These are phyloP conservation scores for Dipus sagitta DNA, from an alignment of 2,797 vertebrate species.

Conservation along the genomic window DNA sequence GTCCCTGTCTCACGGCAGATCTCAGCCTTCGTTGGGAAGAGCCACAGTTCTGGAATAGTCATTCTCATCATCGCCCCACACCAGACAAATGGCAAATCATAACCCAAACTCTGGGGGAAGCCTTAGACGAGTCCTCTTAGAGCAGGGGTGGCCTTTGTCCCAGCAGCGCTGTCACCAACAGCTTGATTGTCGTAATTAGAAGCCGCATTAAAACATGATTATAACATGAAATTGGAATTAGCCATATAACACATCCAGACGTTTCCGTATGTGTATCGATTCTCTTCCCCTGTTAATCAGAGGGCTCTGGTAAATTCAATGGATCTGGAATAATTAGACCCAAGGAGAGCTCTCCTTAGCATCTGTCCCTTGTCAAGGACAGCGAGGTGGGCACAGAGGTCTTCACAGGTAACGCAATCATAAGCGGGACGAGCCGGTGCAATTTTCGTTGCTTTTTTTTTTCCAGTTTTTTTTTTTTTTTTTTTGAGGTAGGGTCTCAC, in stretches of 20 bases:
- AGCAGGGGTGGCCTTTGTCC: constrained; percentile 79
- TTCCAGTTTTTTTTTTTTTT: no score
- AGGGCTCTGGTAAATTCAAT: constrained; percentile 82
- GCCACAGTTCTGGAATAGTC: not conserved
- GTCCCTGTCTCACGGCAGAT: not conserved
- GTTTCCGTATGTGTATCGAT: constrained; percentile 85
- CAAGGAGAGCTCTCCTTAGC: constrained; percentile 64
- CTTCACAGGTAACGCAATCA: not conserved
- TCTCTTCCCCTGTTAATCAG: constrained; percentile 84
- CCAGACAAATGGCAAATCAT: constrained; percentile 40
- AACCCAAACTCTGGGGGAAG: constrained; percentile 55
- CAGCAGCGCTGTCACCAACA: constrained; percentile 81
- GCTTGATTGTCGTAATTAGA: constrained; percentile 88
- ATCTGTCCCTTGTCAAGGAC: constrained; percentile 62
- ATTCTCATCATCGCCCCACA: not conserved
- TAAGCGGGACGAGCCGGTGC: not conserved
- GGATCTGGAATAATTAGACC: constrained; percentile 80
- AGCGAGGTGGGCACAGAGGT: not conserved
- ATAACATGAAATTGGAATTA: constrained; percentile 88
- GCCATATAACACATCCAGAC: constrained; percentile 85
- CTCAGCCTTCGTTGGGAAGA: not conserved
- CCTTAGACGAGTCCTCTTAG: constrained; percentile 54
- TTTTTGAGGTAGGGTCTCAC: no score
- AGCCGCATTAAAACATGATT: constrained; percentile 87
- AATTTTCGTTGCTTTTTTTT: not conserved